phyloP scores from a whole-genome alignment of 2,113 vertebrate species.

The Colius striatus region DNA sequence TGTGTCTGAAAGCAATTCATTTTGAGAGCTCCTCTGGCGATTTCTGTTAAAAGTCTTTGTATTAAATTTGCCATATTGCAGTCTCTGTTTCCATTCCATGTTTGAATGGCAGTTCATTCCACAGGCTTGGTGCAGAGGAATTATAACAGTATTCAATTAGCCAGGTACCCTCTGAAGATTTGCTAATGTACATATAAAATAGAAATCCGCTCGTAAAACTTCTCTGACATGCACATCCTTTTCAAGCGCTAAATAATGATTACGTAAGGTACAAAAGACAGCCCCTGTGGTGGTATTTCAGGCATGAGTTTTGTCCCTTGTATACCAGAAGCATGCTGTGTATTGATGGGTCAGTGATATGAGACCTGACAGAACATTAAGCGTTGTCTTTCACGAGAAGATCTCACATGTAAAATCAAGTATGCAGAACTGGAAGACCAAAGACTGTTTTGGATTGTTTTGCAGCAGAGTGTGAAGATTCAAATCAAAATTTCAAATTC shows the following conservation, averaged over 20 bases:
- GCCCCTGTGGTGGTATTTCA: background rate
- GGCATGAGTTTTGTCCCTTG: background rate
- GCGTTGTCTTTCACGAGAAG: background rate
- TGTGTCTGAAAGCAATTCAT: conserved; percentile 38
- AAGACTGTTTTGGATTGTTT: background rate
- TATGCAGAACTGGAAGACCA: background rate
- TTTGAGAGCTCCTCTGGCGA: conserved; percentile 55
- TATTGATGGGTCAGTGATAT: background rate
- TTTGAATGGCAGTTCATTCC: conserved; percentile 42
- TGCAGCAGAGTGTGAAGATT: background rate
- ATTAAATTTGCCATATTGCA: conserved; percentile 50
- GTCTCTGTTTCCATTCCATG: conserved; percentile 21
- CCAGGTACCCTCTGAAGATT: conserved; percentile 56
- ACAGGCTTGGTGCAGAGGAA: background rate
- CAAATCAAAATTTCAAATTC: background rate
- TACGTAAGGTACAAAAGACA: conserved; percentile 19
- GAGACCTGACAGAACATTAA: background rate
- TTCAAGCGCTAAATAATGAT: conserved; percentile 17
- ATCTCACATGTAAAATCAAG: background rate
- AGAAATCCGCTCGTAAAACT: conserved; percentile 25
- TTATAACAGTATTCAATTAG: conserved; percentile 57
- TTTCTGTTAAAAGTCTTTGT: conserved; percentile 6
- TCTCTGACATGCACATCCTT: background rate
- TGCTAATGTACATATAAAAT: conserved; percentile 32
- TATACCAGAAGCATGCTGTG: background rate